phyloP scores from a whole-genome alignment of 2,113 vertebrate genomes.

The Oxygymnocypris stewartii region DNA sequence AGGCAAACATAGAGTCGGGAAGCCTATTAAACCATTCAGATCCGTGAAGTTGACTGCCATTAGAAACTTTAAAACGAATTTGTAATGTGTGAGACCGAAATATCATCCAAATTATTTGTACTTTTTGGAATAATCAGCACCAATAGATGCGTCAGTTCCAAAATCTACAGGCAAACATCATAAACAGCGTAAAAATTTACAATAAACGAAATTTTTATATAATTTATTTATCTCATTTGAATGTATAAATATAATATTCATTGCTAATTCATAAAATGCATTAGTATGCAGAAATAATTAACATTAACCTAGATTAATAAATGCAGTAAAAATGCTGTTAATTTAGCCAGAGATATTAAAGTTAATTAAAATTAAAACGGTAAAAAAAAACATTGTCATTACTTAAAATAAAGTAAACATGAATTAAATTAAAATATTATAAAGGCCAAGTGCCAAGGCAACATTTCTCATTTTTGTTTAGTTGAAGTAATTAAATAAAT shows the following conservation, averaged over 20 bases:
- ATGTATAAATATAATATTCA: neutral
- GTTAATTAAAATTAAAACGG: neutral
- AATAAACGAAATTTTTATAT: neutral
- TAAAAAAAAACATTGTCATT: neutral
- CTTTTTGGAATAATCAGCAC: neutral
- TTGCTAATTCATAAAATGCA: neutral
- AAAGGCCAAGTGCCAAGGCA: neutral
- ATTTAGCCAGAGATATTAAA: neutral
- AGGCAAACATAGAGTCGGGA: conserved; percentile 59
- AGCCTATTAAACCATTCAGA: conserved; percentile 59
- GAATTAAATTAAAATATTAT: neutral
- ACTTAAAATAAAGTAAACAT: neutral
- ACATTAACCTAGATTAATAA: neutral
- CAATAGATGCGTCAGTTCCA: neutral
- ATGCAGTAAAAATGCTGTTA: neutral
- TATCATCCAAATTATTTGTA: neutral
- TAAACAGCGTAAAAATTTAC: neutral
- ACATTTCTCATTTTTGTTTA: neutral
- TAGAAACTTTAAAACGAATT: neutral
- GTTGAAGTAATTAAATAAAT: neutral
- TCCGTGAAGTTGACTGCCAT: conserved; percentile 17
- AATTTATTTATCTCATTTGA: neutral
- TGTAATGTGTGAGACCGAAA: neutral
- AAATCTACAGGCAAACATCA: neutral
- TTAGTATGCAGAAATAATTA: neutral